Conservation (phyloP, 2,797 vertebrate species). For the Hoplostethus atlanticus region DNA sequence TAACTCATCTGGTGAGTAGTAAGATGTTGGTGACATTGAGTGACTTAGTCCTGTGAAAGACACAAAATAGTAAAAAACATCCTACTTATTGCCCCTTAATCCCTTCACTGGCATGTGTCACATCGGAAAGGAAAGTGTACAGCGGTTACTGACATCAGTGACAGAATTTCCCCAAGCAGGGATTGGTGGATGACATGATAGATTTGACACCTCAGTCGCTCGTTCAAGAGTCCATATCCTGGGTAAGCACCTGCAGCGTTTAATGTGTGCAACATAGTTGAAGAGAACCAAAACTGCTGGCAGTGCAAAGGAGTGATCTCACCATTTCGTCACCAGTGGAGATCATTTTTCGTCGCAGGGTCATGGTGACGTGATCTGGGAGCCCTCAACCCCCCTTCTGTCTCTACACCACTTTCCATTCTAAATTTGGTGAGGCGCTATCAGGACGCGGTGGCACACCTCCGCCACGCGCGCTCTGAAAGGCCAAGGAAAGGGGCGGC, state of each 20-base stretch:
- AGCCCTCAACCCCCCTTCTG: background rate
- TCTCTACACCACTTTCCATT: constrained; percentile 64
- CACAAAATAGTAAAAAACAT: too few relatives aligned
- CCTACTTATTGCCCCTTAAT: background rate
- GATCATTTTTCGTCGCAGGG: constrained; percentile 60
- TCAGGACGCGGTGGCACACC: constrained; percentile 1
- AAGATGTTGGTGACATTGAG: too few relatives aligned
- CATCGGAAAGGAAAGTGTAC: background rate
- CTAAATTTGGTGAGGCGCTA: constrained; percentile 70
- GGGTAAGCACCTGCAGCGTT: too few relatives aligned
- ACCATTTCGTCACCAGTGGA: constrained; percentile 32
- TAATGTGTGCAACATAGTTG: constrained; percentile 6
- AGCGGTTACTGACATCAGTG: background rate
- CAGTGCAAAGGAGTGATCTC: constrained; percentile 33
- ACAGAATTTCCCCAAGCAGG: background rate
- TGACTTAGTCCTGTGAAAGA: too few relatives aligned
- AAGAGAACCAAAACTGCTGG: background rate
- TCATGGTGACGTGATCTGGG: constrained; percentile 18
- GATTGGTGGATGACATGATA: background rate
- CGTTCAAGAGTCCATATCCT: too few relatives aligned
- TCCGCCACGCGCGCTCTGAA: background rate
- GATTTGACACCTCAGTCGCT: too few relatives aligned
- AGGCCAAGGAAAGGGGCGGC: constrained; percentile 2
- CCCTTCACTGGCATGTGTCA: background rate
- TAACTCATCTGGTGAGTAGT: too few relatives aligned